phyloP scores from a whole-genome alignment of 2,113 vertebrate genomes.

The Odontophorus gujanensis region DNA sequence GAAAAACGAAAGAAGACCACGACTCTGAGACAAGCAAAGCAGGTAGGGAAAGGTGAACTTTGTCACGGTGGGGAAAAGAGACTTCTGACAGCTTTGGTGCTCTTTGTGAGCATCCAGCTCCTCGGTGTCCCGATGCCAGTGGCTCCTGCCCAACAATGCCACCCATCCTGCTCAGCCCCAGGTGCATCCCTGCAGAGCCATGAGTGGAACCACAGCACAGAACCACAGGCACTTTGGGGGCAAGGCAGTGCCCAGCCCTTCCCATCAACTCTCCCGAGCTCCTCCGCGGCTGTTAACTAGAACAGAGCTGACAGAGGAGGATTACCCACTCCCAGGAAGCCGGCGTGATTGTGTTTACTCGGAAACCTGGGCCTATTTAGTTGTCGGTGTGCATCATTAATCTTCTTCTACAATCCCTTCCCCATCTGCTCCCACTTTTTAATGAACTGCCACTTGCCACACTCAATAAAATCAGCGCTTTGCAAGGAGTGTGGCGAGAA shows the following conservation, averaged over 20 bases:
- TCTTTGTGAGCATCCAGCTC: background rate
- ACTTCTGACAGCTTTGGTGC: background rate
- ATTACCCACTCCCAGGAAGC: constrained; percentile 69
- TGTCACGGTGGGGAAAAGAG: background rate
- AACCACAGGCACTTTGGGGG: background rate
- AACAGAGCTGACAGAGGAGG: constrained; percentile 69
- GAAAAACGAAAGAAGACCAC: rapidly evolving
- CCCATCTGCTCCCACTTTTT: constrained; percentile 83
- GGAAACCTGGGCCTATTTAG: constrained; percentile 76
- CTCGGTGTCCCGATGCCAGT: background rate
- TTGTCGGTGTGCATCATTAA: constrained; percentile 81
- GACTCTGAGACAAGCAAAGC: background rate
- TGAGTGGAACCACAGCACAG: background rate
- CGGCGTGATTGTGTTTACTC: constrained; percentile 76
- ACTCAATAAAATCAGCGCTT: constrained; percentile 79
- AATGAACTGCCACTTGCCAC: constrained; percentile 84
- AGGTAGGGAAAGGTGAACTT: background rate
- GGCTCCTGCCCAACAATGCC: background rate
- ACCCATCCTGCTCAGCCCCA: too few relatives aligned
- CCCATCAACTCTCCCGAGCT: background rate
- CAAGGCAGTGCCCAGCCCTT: background rate
- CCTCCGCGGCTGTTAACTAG: constrained; percentile 21
- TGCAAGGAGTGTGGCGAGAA: constrained; percentile 42
- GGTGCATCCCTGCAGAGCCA: background rate
- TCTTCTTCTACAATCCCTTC: constrained; percentile 80